Evolutionary conservation across 2,797 vertebrate genomes (phyloP).

Genomic region (Cryptoprocta ferox): DNA sequence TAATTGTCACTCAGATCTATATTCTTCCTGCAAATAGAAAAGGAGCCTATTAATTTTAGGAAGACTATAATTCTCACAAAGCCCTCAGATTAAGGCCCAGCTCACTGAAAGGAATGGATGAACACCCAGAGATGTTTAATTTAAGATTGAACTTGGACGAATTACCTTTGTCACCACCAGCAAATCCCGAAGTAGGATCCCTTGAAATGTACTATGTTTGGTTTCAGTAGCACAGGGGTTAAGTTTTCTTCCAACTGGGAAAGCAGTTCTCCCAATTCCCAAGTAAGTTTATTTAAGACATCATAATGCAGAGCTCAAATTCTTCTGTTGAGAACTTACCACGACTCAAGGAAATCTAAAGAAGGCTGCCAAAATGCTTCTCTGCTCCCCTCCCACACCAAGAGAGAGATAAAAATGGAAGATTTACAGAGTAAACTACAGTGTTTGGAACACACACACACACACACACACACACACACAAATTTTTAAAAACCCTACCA

Average conservation of each 20-base stretch:
- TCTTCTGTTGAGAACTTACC: constrained; percentile 66
- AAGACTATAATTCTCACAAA: neutral
- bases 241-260: neutral
- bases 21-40: constrained; percentile 30
- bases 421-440: constrained; percentile 80
- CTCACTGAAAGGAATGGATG: neutral
- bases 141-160: neutral
- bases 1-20: neutral
- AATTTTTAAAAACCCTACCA: constrained; percentile 60
- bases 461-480: neutral
- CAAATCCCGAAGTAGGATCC: neutral
- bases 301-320: constrained; percentile 66
- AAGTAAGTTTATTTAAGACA: constrained; percentile 74
- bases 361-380: constrained; percentile 1
- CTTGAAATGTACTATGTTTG: neutral
- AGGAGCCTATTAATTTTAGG: neutral
- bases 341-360: constrained; percentile 64
- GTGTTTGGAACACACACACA: constrained; percentile 30
- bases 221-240: constrained; percentile 32
- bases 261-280: constrained; percentile 64
- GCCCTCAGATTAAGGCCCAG: neutral
- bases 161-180: constrained; percentile 1
- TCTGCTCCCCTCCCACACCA: neutral
- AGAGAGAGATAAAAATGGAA: constrained; percentile 72
- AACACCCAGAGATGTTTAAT: neutral